A percentile compares a stretch with the other conserved stretches of the same genome.
phyloP scores from a whole-genome alignment of 1,140 invertebrate species.

The Dreissena polymorpha region DNA sequence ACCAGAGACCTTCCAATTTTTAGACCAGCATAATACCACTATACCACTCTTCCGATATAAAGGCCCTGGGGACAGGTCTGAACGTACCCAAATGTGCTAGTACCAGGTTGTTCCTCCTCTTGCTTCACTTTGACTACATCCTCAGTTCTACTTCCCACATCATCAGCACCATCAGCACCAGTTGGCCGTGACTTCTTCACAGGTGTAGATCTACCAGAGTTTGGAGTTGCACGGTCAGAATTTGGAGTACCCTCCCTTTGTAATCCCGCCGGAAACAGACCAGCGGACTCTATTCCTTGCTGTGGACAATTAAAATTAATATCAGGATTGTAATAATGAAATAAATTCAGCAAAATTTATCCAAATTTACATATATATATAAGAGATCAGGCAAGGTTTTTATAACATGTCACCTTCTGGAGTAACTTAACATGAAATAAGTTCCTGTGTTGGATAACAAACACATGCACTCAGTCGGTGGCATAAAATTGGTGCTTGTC shows the following conservation, averaged over 20 bases:
- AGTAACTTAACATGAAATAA: too few relatives aligned
- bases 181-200: conserved; percentile 20
- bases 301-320: conserved; percentile 33
- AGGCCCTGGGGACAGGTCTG: too few relatives aligned
- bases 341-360: not conserved
- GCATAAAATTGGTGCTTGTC: too few relatives aligned
- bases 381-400: too few relatives aligned
- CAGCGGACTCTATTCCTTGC: conserved; percentile 75
- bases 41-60: too few relatives aligned
- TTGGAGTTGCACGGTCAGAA: conserved; percentile 27
- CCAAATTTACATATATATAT: too few relatives aligned
- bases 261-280: conserved; percentile 73
- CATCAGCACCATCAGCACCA: not conserved
- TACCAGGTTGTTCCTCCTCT: conserved; percentile 49
- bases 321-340: not conserved
- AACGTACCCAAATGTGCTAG: conserved; percentile 28
- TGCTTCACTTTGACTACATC: not conserved
- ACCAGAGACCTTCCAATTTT: too few relatives aligned
- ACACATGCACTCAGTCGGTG: too few relatives aligned
- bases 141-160: conserved; percentile 4
- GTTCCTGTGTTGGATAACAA: too few relatives aligned
- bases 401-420: too few relatives aligned
- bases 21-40: too few relatives aligned
- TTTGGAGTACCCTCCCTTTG: conserved; percentile 33
- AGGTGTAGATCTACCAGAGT: conserved; percentile 18